Percentiles rank a stretch among this genome's conserved stretches.
Conservation (phyloP, 2,888 invertebrate species). For the Schizaphis graminum region DNA sequence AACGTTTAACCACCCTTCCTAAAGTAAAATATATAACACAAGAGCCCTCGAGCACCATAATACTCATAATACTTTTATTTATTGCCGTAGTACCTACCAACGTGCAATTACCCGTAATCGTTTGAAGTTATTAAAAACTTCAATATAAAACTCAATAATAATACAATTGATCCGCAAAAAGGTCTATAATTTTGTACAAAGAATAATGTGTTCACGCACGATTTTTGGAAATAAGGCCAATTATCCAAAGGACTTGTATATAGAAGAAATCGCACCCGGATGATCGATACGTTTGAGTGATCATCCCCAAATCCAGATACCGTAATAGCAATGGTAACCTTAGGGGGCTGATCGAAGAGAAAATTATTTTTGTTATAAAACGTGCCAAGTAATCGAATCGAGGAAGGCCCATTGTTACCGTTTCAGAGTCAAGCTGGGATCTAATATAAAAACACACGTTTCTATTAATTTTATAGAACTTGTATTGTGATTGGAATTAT, state of each 20-base stretch:
- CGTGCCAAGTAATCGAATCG: slow-evolving; percentile 55
- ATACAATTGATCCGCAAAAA: slow-evolving; percentile 55
- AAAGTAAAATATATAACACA: neutral
- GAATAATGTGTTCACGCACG: neutral
- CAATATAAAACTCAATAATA: slow-evolving; percentile 24
- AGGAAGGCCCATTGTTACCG: slow-evolving; percentile 50
- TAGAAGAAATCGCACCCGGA: slow-evolving; percentile 46
- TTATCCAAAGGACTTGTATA: neutral
- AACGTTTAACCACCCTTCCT: slow-evolving; percentile 44
- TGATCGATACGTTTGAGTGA: slow-evolving; percentile 49
- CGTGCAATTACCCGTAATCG: slow-evolving; percentile 43
- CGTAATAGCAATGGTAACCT: slow-evolving; percentile 33
- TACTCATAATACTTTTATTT: slow-evolving; percentile 39
- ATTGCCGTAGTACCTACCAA: slow-evolving; percentile 2
- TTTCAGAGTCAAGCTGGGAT: slow-evolving; percentile 45
- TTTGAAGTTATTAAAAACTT: slow-evolving; percentile 41
- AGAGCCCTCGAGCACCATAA: slow-evolving; percentile 3
- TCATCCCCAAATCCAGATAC: slow-evolving; percentile 43
- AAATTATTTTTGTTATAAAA: slow-evolving; percentile 32
- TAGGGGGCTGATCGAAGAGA: slow-evolving; percentile 42
- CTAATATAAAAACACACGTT: slow-evolving; percentile 57
- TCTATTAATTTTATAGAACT: slow-evolving; percentile 50
- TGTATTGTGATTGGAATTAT: slow-evolving; percentile 12
- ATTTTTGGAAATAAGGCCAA: slow-evolving; percentile 31
- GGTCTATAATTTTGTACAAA: slow-evolving; percentile 53